Percentiles rank a stretch among this genome's conserved stretches.
These are phyloP conservation scores for Sylvilagus bachmani DNA, from an alignment of 2,113 vertebrate genomes.

Conservation along the genomic window DNA sequence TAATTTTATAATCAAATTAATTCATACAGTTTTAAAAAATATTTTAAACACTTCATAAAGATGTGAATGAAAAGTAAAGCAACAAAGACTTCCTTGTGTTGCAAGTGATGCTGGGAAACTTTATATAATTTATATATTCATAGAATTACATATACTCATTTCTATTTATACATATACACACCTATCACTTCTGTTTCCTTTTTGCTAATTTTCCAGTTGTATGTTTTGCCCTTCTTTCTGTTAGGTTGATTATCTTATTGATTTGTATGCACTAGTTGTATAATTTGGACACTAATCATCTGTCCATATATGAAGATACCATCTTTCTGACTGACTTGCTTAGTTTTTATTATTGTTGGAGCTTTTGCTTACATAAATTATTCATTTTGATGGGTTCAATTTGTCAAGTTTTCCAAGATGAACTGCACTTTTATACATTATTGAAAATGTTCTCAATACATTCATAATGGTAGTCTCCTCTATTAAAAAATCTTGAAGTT, in stretches of 20 bases:
- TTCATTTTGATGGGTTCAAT: not conserved
- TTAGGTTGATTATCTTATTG: not conserved
- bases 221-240: not conserved
- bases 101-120: not conserved
- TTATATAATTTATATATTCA: too few relatives aligned
- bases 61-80: not conserved
- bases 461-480: not conserved
- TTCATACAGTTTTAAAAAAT: not conserved
- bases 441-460: not conserved
- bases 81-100: not conserved
- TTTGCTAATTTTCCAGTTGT: not conserved
- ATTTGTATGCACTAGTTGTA: not conserved
- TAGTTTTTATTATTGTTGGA: not conserved
- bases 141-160: too few relatives aligned
- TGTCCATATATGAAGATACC: not conserved
- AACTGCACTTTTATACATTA: not conserved
- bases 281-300: not conserved
- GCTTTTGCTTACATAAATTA: not conserved
- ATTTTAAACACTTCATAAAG: not conserved
- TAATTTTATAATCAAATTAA: not conserved
- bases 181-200: not conserved
- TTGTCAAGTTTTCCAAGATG: not conserved
- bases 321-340: not conserved
- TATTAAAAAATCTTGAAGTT: not conserved
- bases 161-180: too few relatives aligned